Base-by-base conservation (phyloP, 2,113 vertebrate species). In the Helogale parvula region DNA sequence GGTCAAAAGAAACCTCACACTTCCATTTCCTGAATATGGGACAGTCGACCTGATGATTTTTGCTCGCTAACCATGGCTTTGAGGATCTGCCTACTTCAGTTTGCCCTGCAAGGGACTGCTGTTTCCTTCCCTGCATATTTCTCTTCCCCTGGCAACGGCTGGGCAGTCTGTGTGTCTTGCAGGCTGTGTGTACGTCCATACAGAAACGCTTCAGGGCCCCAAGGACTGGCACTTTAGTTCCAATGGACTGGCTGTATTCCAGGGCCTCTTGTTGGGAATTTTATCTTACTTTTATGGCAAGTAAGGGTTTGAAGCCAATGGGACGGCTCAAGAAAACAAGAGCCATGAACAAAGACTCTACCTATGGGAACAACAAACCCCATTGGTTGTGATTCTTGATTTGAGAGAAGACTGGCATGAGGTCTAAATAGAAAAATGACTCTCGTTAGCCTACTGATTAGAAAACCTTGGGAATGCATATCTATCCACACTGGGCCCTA, bases 311-410 rank as follows among this genome's bases (percentile, higher is more conserved):
- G 41, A 93, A 57, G 60, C 84, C 79, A 92, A 2, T 63, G 72
- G 21, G 29, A 88, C 50, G 50, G 15, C 66, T 92, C 79, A 74
- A 72, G 23, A 92, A 87, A 84, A 82, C 25, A 35, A 93, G 2
- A 88, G 12, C 33, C 69, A 41, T 41, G 50, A 81, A 82, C 72
- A 57, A 90, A 88, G 74, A n/a, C 15, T 93, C 17, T 66, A 86
- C 21, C 74, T 76, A 10, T 92, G 54, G 82, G 83, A 84, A 76
- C 92, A 96, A 83, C 25, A 86, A 90, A 96, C 87, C 33, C 60
- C 8, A 76, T 65, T 84, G 72, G 2, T 86, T 74, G 65, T 47
- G 76, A 94, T 72, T 25, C 27, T 81, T 86, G 77, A 50, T 92
- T 85, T 68, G 77, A 94, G 77, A 72, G 76, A 81, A 76, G 27